Base-by-base conservation (phyloP, 1,140 invertebrate genomes). In the Cephus cinctus region DNA sequence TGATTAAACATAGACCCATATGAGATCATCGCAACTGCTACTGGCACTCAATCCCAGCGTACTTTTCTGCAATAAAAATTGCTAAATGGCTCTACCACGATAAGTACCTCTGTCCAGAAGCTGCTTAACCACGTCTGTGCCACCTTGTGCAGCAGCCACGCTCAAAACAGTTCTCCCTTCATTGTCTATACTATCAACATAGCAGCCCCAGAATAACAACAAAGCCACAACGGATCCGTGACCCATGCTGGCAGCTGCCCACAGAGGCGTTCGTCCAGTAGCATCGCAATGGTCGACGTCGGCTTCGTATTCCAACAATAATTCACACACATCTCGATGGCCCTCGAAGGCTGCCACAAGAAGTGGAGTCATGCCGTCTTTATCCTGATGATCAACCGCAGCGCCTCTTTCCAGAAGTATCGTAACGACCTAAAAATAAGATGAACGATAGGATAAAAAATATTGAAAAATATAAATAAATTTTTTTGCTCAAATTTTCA, bases 311-410 rank as follows among this genome's bases (percentile, higher is more conserved):
- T 94, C 91, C 47, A 94, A 69, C 5, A 94, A 73, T 18, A 94
- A 62, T 63, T 94, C 90, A 61, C 90, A 93, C 1, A 94, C 88
- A 59, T 92, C 89, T 48, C 80, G 75, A 64, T 95, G 90, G 2
- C 94, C 94, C 75, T 98, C 94, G 62, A 97, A 96, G 1, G 94
- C 91, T 5, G 94, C 94, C 1, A 98, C 93, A 32, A 97, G 77
- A 6, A 98, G 73, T 2, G 94, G 92, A 2, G 94, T 96, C 80
- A 95, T 94, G 0, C 90, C 89, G 64, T 97, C 94, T 48, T 92
- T 87, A 67, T 96, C 94, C 53, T 91, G 85, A 50, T 92, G 88
- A 71, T 93, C 86, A 1, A 95, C 92, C 40, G 85, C 84, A 0
- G 93, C 94, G n/a, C 88, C 89, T 45, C 86, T 77, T 63, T 95